Evolutionary conservation across 2,113 vertebrate species (phyloP).

Genomic region (Ageneiosus marmoratus): DNA sequence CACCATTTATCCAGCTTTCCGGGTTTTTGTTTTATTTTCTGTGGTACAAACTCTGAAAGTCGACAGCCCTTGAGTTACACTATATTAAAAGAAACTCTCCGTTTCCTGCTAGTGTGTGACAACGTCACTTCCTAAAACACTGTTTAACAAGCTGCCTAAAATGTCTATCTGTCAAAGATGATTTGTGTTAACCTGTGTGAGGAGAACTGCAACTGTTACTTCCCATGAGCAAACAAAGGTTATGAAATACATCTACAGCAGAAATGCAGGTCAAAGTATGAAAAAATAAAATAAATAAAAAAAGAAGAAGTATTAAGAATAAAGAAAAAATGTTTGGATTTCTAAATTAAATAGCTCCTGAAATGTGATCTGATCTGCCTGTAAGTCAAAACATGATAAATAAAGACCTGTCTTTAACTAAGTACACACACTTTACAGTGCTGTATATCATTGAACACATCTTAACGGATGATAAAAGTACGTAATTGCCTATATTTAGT

Average conservation of each 20-base stretch:
- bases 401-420: background rate
- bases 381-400: background rate
- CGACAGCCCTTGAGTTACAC: slow-evolving; percentile 36
- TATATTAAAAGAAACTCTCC: slow-evolving; percentile 71
- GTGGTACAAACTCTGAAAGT: background rate
- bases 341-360: background rate
- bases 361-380: background rate
- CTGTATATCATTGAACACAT: background rate
- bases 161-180: slow-evolving; percentile 21
- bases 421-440: background rate
- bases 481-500: background rate
- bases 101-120: slow-evolving; percentile 73
- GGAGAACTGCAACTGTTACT: slow-evolving; percentile 12
- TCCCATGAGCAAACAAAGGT: slow-evolving; percentile 21
- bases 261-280: no score
- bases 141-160: slow-evolving; percentile 10
- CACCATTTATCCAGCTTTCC: background rate
- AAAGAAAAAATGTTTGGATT: background rate
- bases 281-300: background rate
- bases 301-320: background rate
- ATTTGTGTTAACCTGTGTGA: slow-evolving; percentile 1
- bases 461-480: background rate
- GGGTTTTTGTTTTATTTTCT: slow-evolving; percentile 2
- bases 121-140: slow-evolving; percentile 75
- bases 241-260: background rate